These are phyloP conservation scores for Syngnathus floridae DNA, from an alignment of 2,113 vertebrate species.

Conservation along the genomic window DNA sequence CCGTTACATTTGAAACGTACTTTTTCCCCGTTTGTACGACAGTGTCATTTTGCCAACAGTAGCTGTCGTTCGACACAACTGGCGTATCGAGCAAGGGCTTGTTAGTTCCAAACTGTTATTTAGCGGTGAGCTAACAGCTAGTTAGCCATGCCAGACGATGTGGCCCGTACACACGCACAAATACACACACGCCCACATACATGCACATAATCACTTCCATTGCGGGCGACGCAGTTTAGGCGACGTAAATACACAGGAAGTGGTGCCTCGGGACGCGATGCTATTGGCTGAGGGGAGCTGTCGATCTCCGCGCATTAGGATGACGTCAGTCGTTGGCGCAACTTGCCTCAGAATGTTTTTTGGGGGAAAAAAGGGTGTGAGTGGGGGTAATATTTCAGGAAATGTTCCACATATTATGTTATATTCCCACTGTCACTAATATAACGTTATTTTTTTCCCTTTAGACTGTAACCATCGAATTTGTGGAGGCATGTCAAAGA, in stretches of 20 bases:
- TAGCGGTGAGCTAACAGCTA: not conserved
- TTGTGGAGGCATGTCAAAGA: slow-evolving; percentile 78
- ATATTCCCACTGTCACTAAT: slow-evolving; percentile 15
- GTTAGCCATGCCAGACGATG: slow-evolving; percentile 2
- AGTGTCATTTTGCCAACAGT: slow-evolving; percentile 10
- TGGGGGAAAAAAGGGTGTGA: too few species aligned
- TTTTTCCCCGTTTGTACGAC: not conserved
- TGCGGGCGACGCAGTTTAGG: slow-evolving; percentile 16
- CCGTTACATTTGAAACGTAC: not conserved
- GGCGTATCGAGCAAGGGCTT: not conserved
- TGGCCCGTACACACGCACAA: not conserved
- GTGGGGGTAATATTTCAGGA: not conserved
- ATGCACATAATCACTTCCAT: slow-evolving; percentile 46
- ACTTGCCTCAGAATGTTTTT: not conserved
- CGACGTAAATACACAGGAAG: slow-evolving; percentile 50
- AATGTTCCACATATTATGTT: slow-evolving; percentile 17
- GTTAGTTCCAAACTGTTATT: not conserved
- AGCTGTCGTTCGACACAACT: not conserved
- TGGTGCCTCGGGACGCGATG: slow-evolving; percentile 21
- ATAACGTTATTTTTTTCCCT: slow-evolving; percentile 20
- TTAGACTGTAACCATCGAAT: slow-evolving; percentile 51
- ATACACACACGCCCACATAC: not conserved
- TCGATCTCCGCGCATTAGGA: slow-evolving; percentile 25
- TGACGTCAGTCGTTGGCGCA: slow-evolving; percentile 1
- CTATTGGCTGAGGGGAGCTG: slow-evolving; percentile 46